Evolutionary conservation across 37 sponge, comb jelly and placozoan species (phyloP).

Genomic region (Spongia lamella): DNA sequence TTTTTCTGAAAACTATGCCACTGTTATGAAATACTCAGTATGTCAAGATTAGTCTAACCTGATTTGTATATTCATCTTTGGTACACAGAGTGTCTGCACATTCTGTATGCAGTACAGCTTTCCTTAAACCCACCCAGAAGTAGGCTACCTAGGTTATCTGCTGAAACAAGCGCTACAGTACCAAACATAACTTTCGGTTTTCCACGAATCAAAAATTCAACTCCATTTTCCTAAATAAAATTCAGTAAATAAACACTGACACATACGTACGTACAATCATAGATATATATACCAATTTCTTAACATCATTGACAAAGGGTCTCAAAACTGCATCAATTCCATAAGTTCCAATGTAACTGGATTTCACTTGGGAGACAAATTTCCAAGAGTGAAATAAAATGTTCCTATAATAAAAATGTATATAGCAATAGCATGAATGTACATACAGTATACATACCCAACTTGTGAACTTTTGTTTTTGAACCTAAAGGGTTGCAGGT

Average conservation of each 20-base stretch:
- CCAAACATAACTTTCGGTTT: background rate
- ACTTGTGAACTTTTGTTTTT: constrained; percentile 32
- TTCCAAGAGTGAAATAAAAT: no score
- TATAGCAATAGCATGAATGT: no score
- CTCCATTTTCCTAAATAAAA: constrained; percentile 12
- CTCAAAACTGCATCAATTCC: constrained; percentile 22
- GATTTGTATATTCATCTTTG: no score
- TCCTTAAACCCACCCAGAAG: constrained; percentile 36
- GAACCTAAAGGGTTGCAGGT: constrained; percentile 35
- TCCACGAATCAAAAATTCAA: constrained; percentile 17
- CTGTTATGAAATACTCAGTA: no score
- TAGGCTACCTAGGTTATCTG: constrained; percentile 30
- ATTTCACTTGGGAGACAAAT: no score
- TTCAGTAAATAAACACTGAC: no score
- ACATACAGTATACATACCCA: no score
- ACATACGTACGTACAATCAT: no score
- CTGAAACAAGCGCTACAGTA: constrained; percentile 23
- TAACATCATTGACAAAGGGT: constrained; percentile 28
- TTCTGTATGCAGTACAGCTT: constrained; percentile 6
- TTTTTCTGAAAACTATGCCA: no score
- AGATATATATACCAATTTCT: constrained; percentile 22
- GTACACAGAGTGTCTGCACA: constrained; percentile 39
- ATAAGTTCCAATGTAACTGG: no score
- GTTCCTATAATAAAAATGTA: no score
- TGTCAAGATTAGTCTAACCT: no score